Evolutionary conservation across 2,797 vertebrate genomes (phyloP), one percentile per base, ranked within the genome.

Genomic region (Sebastes hubbsi): DNA sequence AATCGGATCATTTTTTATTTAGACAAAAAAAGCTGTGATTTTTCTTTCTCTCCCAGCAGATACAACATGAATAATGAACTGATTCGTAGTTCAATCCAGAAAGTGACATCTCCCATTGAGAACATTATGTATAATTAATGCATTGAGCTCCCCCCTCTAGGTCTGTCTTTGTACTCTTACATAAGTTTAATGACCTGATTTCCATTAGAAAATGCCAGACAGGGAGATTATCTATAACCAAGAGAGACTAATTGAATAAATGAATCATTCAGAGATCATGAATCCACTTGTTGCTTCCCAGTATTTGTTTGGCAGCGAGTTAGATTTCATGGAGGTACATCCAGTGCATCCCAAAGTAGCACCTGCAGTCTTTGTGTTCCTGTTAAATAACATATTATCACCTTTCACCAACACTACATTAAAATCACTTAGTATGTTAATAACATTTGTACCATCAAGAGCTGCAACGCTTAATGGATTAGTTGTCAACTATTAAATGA

Each of bases 171-270:
- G 78, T 89, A 65, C 67, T 72, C 56, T 60, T 76, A 70, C 60
- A 72, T 73, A 75, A 20, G 8, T 81, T 75, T 87, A 91, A 85
- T 87, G 60, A 88, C 27, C 71, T 84, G 75, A 89, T 91, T 90
- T 91, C 80, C 84, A 89, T 91, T 68, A 62, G 72, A 87, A 91
- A 88, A 88, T 91, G 75, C 42, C 82, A 80, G 70, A 68, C 30
- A 55, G 59, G 5, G 34, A 72, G 71, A 64, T 56, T 56, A 72
- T 86, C 52, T 72, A 56, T 36, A 78, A 85, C 76, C 77, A 74
- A 60, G 5, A 60, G 5, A 61, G 56, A 55, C 73, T 80, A 72
- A 86, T 30, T 80, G 70, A 84, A 85, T 87, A 36, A 83, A 91
- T 88, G 1, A 88, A 79, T 74, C 65, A 87, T 84, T 72, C 67